Evolutionary conservation across 2,888 invertebrate genomes (phyloP), one percentile per base, ranked within the genome.

Genomic region (Criorhina ranunculi): DNA sequence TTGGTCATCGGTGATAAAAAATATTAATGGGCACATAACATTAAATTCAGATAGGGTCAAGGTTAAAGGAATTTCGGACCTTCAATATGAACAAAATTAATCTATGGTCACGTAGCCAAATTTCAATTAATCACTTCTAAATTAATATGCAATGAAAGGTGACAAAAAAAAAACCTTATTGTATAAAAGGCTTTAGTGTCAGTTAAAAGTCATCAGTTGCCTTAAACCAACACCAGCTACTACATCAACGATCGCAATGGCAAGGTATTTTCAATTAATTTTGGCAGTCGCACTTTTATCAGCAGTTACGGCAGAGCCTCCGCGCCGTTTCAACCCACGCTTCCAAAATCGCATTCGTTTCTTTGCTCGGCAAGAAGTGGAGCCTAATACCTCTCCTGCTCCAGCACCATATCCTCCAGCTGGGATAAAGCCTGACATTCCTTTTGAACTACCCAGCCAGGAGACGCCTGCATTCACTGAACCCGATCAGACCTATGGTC

Each of bases 391-490:
- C 9, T 44, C 72, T 19, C 40, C 73, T n/a, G 72, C 55, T 40
- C 66, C 35, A 0, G 51, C 79, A 31, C 83, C 83, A 2, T 85
- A 85, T 49, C 83, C 83, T 37, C 79, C 83, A 3, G 79, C 79
- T 11, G 83, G 79, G 0, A 62, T 78, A 31, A 85, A 73, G 42
- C 79, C 85, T 2, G 79, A 79, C 1, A 70, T 85, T 57, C 79
- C 85, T 5, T 85, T 85, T 15, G 85, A 85, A 3, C 85, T 85
- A 9, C 85, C 85, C 2, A 78, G 73, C n/a, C 60, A 83, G 33
- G 78, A 78, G 35, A 60, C 78, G 0, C 67, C 44, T 5, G 17
- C 44, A 8, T 73, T 78, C 35, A 72, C 77, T 2, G 77, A 77
- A 1, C 77, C 57, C 8, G 81, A 70, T 24, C 76, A 82, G 31